A percentile compares a stretch with the other conserved stretches of the same genome.
These are phyloP conservation scores for Drosophila mercatorum DNA, from an alignment of 2,888 invertebrate species.

Conservation along the genomic window DNA sequence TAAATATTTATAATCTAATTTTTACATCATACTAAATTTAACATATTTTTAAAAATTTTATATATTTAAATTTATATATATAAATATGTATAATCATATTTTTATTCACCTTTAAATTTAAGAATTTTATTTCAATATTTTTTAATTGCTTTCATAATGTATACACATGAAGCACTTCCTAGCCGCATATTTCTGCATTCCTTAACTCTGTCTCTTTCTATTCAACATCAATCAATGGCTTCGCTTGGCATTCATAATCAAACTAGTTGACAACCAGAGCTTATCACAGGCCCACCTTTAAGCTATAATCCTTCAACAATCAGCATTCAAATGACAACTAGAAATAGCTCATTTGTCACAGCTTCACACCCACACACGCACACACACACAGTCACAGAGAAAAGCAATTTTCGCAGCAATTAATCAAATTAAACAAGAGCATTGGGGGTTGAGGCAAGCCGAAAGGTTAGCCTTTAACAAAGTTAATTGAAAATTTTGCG, in stretches of 20 bases:
- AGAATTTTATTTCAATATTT: too few relatives aligned
- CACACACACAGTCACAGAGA: neutral
- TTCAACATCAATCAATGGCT: neutral
- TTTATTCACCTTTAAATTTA: too few relatives aligned
- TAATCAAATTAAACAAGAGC: constrained; percentile 78
- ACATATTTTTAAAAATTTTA: neutral
- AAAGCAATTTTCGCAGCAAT: constrained; percentile 63
- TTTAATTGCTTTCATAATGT: too few relatives aligned
- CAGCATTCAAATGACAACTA: constrained; percentile 60
- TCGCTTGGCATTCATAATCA: constrained; percentile 24
- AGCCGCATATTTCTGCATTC: too few relatives aligned
- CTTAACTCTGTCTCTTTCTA: neutral
- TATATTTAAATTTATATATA: neutral
- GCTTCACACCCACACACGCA: constrained; percentile 21
- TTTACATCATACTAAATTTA: too few relatives aligned
- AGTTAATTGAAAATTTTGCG: constrained; percentile 76
- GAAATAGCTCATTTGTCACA: constrained; percentile 27
- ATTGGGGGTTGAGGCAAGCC: constrained; percentile 27
- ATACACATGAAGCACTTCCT: too few relatives aligned
- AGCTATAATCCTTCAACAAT: constrained; percentile 62
- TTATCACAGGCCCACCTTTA: constrained; percentile 36
- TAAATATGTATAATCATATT: too few relatives aligned
- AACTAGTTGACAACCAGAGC: constrained; percentile 30
- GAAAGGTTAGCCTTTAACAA: constrained; percentile 64
- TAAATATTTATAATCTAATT: too few relatives aligned